phyloP scores from a whole-genome alignment of 2,797 vertebrate species.

The Smutsia temminckii region DNA sequence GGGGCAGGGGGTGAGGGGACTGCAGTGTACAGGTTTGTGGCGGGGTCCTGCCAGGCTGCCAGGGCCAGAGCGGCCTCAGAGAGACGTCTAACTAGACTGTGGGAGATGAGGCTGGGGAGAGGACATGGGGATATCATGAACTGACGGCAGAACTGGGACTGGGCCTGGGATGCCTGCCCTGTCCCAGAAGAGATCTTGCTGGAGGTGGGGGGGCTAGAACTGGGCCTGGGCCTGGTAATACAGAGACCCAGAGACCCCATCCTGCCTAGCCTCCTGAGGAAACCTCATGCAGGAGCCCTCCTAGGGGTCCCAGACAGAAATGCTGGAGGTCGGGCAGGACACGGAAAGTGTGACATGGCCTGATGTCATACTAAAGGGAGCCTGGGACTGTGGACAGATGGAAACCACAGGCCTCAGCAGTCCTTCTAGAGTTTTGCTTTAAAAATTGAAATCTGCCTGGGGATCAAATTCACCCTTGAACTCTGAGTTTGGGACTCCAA shows the following conservation, averaged over 20 bases:
- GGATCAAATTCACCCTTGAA: background rate
- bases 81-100: background rate
- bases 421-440: background rate
- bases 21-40: background rate
- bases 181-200: background rate
- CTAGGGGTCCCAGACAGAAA: background rate
- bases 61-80: background rate
- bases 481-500: background rate
- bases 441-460: background rate
- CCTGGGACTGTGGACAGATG: background rate
- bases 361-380: background rate
- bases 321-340: background rate
- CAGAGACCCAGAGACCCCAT: no score
- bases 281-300: background rate
- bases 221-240: background rate
- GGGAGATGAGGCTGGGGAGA: background rate
- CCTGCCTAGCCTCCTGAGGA: background rate
- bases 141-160: background rate
- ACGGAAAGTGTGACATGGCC: background rate
- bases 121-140: accelerated
- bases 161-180: background rate
- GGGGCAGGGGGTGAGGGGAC: accelerated
- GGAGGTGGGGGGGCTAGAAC: no score
- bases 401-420: background rate
- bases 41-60: background rate